Evolutionary conservation across 2,888 invertebrate species (phyloP).

Genomic region (Magallana nippona): DNA sequence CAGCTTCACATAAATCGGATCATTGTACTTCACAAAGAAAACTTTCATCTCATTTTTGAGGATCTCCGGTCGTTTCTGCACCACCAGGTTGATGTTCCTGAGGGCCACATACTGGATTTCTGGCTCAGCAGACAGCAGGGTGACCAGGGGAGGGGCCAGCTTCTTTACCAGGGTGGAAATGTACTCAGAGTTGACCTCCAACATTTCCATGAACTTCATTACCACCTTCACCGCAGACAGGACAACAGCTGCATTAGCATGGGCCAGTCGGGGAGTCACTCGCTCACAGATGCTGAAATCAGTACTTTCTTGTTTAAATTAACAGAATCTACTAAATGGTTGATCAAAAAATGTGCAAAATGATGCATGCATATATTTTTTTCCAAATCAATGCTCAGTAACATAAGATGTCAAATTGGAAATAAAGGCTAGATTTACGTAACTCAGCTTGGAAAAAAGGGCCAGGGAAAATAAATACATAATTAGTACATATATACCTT

Average conservation of each 20-base stretch:
- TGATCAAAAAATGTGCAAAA: too few relatives aligned
- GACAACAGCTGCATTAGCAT: constrained; percentile 99
- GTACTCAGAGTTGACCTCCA: constrained; percentile 95
- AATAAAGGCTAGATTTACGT: too few relatives aligned
- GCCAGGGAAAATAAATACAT: too few relatives aligned
- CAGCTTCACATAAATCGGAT: constrained; percentile 99
- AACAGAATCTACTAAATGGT: too few relatives aligned
- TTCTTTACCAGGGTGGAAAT: constrained; percentile 96
- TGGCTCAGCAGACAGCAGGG: constrained; percentile 97
- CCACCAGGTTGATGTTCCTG: constrained; percentile 98
- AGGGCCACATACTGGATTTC: constrained; percentile 99
- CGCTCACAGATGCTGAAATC: constrained; percentile 92
- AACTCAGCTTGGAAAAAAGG: too few relatives aligned
- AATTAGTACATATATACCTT: constrained; percentile 80
- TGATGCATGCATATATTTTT: too few relatives aligned
- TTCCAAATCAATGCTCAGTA: too few relatives aligned
- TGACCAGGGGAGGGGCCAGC: constrained; percentile 98
- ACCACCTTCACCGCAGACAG: constrained; percentile 97
- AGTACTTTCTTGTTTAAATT: neutral
- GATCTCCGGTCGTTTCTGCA: constrained; percentile 99
- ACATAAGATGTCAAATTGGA: too few relatives aligned
- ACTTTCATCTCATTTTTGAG: constrained; percentile 99
- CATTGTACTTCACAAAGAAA: constrained; percentile 99
- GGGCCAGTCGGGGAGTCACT: constrained; percentile 95
- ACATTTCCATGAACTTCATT: constrained; percentile 99